Evolutionary conservation across 1,140 invertebrate genomes (phyloP), one percentile per base, ranked within the genome.

Genomic region (Drosophila willistoni): DNA sequence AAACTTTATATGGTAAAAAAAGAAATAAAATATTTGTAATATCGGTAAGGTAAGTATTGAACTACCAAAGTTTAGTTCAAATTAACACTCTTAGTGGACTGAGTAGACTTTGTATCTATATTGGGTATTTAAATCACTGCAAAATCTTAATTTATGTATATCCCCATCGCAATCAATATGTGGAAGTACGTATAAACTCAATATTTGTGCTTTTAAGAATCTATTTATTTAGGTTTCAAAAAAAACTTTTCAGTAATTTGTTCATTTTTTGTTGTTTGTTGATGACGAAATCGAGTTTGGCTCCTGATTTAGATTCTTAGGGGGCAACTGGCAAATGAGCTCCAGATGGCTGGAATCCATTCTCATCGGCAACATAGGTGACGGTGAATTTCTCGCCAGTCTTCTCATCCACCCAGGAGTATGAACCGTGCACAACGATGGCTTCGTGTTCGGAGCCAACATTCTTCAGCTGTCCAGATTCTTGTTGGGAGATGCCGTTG

Each of bases 291-390:
- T 47, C 44, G 6, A 47, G 14, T 12, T 39, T 36, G n/a, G 33
- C 19, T 34, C 36, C 7, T 17, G 29, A 29, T 14, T 19, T 1
- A 7, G 59, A 9, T 61, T 19, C 14, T 39, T 36, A 41, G 29
- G 80, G 76, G 25, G 95, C 95, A 12, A 87, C 83, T 34, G 90
- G 91, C n/a, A 95, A 76, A 91, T 95, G 94, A 41, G 92, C 94
- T 13, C 94, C 95, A 64, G 92, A 54, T 2, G 95, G 95, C 69
- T 94, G 95, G 94, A 95, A 96, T 36, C 96, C 96, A 72, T 96
- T 95, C 91, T 90, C 79, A 77, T 86, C 86, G 61, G 89, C 89
- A 22, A 82, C 33, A 22, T 91, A 91, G 63, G 7, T 77, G 44
- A 90, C 57, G 7, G 57, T 60, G 72, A 69, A 85, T 22, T 60